Conservation (phyloP, 2,888 invertebrate species). For the Volucella bombylans region DNA sequence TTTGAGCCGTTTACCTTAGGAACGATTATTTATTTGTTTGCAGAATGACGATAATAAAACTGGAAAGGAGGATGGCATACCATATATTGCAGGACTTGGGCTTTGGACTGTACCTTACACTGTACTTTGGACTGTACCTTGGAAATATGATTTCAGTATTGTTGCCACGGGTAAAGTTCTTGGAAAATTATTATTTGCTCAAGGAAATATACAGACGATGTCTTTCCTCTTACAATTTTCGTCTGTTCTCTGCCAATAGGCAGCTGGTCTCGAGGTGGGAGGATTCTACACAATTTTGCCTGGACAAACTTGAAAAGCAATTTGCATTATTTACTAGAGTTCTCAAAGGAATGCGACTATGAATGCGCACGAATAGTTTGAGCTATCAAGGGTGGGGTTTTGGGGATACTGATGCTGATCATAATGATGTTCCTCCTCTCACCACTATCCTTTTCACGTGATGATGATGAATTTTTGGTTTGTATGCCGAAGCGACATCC, state of each 20-base stretch:
- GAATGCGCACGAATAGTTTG: conserved; percentile 54
- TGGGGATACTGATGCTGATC: conserved; percentile 20
- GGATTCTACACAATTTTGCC: conserved; percentile 1
- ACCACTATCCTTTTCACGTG: not conserved
- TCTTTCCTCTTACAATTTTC: conserved; percentile 62
- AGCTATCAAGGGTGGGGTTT: not conserved
- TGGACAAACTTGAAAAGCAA: conserved; percentile 72
- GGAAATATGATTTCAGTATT: conserved; percentile 61
- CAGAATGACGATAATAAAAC: conserved; percentile 53
- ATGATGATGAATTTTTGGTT: conserved; percentile 46
- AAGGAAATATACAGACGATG: conserved; percentile 72
- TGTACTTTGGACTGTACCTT: not conserved
- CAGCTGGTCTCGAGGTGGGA: not conserved
- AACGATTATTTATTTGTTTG: conserved; percentile 70
- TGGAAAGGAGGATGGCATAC: not conserved
- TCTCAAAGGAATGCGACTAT: conserved; percentile 66
- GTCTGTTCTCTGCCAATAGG: conserved; percentile 2
- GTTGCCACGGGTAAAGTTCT: conserved; percentile 72
- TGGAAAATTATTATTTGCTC: conserved; percentile 70
- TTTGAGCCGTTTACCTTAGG: conserved; percentile 63
- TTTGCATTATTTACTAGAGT: conserved; percentile 70
- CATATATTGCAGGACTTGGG: not conserved
- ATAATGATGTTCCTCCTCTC: not conserved
- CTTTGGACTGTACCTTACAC: not conserved
- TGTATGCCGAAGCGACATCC: conserved; percentile 6